Base-by-base conservation (phyloP, 2,888 invertebrate species). In the Euproctis similis region DNA sequence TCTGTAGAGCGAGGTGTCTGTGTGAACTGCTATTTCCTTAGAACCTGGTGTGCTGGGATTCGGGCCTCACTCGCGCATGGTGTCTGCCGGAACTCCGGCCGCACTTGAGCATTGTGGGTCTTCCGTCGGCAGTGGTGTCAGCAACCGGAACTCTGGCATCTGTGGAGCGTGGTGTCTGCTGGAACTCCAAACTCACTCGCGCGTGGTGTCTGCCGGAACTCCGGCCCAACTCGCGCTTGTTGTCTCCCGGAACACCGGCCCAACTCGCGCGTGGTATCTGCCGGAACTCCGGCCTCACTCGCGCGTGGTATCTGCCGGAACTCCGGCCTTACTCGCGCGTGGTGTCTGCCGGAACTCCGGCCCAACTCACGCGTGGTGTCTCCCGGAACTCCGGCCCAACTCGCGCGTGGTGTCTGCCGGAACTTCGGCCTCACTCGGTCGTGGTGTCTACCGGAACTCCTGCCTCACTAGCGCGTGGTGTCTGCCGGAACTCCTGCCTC, bases 261-360 rank as follows among this genome's bases (percentile, higher is more conserved):
- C 18, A 3, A 3, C 2, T 9, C 12, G 19, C 11, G 9, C 25
- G 16, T 16, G n/a, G n/a, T 9, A 4, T 9, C 18, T 26, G 24
- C 28, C 14, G 13, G 5, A 24, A 4, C 8, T 19, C n/a, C 19
- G 34, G 2, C 12, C 8, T 17, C 17, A 2, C 1, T 1, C 17
- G 11, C 18, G 7, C 26, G 26, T 18, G n/a, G n/a, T 12, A 10
- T 12, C 26, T 18, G 26, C 26, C 26, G 26, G n/a, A 14, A 6
- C 14, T 14, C 14, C 14, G 14, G 14, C 14, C 14, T 14, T 14
- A 14, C 14, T 4, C 14, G 4, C 6, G 14, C 14, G 6, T 6
- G 6, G 14, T 6, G 14, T 4, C 4, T 4, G 14, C 6, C 4
- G 4, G 14, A 14, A 6, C 14, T 14, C 14, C 14, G 14, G 14